Evolutionary conservation across 1,140 invertebrate species (phyloP).

Genomic region (Cotesia vestalis): DNA sequence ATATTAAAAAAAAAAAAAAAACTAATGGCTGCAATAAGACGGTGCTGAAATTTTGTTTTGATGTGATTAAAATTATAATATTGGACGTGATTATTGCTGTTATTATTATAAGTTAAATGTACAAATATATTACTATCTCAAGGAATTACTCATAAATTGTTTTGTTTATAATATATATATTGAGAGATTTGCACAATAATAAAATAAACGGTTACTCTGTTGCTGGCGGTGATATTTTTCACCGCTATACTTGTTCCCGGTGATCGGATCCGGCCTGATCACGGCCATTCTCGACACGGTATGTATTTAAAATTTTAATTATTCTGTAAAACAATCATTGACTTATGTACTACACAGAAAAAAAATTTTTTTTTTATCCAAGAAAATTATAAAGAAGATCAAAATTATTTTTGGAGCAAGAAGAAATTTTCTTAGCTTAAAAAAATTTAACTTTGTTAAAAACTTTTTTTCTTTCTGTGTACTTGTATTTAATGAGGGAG

Average conservation of each 20-base stretch:
- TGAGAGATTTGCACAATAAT: neutral
- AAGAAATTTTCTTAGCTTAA: too few species aligned
- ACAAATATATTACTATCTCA: too few species aligned
- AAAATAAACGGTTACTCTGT: conserved; percentile 4
- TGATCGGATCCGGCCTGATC: conserved; percentile 65
- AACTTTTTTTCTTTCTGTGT: too few species aligned
- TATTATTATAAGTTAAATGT: too few species aligned
- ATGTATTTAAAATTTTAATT: conserved; percentile 43
- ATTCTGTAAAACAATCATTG: neutral
- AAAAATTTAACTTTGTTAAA: too few species aligned
- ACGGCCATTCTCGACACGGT: conserved; percentile 68
- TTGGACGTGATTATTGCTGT: too few species aligned
- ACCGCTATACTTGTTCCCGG: conserved; percentile 59
- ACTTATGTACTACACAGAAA: too few species aligned
- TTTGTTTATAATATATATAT: conserved; percentile 7
- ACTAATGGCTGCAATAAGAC: neutral
- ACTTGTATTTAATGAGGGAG: neutral
- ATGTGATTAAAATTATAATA: neutral
- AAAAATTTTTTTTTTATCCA: too few species aligned
- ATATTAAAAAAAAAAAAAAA: too few species aligned
- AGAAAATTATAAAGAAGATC: too few species aligned
- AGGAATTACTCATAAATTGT: too few species aligned
- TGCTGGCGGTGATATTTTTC: conserved; percentile 39
- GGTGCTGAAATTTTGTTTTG: conserved; percentile 13
- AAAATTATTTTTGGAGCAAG: too few species aligned